Conservation (phyloP, 1,140 invertebrate species). For the Littorina saxatilis region DNA sequence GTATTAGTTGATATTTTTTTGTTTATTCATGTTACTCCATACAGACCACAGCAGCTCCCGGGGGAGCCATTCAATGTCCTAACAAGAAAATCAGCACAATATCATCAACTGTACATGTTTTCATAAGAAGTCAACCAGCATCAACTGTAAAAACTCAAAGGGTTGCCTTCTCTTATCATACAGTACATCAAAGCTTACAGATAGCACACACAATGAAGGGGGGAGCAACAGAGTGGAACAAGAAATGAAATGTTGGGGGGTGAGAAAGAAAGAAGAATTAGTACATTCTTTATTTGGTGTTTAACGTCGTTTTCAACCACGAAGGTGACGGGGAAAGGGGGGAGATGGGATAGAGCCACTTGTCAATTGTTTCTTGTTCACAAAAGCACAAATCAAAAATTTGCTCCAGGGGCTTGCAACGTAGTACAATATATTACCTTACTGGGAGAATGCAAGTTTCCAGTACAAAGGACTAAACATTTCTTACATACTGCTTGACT, state of each 20-base stretch:
- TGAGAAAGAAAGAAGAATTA: not conserved
- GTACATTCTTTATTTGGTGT: no score
- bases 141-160: constrained; percentile 13
- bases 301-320: no score
- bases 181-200: not conserved
- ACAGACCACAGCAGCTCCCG: constrained; percentile 23
- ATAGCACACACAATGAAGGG: not conserved
- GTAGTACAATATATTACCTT: no score
- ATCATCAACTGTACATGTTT: constrained; percentile 2
- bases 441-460: no score
- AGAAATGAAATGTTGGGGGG: not conserved
- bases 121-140: constrained; percentile 17
- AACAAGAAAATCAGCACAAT: constrained; percentile 22
- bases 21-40: constrained; percentile 27
- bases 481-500: no score
- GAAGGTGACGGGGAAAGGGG: no score
- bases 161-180: constrained; percentile 10
- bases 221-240: no score
- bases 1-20: constrained; percentile 31
- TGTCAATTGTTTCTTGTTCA: no score
- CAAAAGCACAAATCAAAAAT: no score
- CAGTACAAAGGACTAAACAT: no score
- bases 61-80: constrained; percentile 7
- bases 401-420: no score
- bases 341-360: no score